Base-by-base conservation (phyloP, 1,140 invertebrate genomes). In the Drosophila nebulosa region DNA sequence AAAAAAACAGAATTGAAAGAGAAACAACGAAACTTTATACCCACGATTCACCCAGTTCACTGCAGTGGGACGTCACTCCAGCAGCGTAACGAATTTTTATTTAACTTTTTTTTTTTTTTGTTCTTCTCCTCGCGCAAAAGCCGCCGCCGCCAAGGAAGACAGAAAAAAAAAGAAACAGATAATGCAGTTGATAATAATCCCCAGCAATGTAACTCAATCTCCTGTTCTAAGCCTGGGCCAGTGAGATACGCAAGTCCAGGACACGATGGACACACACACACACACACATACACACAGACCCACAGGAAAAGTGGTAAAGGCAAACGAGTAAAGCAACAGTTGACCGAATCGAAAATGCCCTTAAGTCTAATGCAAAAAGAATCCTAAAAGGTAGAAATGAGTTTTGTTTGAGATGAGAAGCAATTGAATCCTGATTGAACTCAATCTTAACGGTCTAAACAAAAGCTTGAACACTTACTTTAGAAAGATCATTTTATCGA, bases 191-290 rank as follows among this genome's bases (percentile, higher is more conserved):
- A 88, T 88, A 88, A 88, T 88, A 88, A 88, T 88, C 83, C 83
- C 65, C 83, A 88, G 83, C 75, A 89, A 88, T 88, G 83, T 88
- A 88, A 88, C 83, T 88, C 83, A 88, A 88, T 88, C 83, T 79
- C 36, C 50, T 65, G 74, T 86, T 88, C 83, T 86, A 88, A 79
- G 71, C 64, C 74, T 63, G 55, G 27, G 64, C 69, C 78, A 75
- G 65, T 64, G 78, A 62, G 74, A 80, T 86, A 80, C 74, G 81
- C 74, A 74, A 78, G 58, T 46, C 42, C 39, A 76, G 65, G 62
- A 75, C 78, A 74, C 64, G 66, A 65, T 39, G 71, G 30, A 61
- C 36, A 59, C 35, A 26, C 24, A 26, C 24, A 26, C 24, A 26
- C 24, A 26, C 24, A 26, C 24, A 26, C 24, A 26, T 4, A 26